Evolutionary conservation across 2,888 invertebrate species (phyloP).

Genomic region (Adelognathus sp.): DNA sequence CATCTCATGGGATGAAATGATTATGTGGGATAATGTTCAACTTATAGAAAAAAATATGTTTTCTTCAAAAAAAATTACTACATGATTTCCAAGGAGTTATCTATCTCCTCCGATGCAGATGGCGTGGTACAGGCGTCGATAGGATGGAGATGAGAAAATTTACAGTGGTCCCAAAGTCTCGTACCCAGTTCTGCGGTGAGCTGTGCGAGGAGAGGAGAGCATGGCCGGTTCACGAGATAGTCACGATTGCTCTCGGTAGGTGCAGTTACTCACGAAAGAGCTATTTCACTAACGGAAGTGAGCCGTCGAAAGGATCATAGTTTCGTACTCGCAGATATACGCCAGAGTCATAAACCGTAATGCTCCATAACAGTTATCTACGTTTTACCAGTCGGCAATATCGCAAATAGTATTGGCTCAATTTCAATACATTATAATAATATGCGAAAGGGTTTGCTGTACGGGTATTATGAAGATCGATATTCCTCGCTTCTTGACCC

Average conservation of each 20-base stretch:
- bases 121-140: constrained; percentile 7
- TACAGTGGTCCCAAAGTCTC: constrained; percentile 12
- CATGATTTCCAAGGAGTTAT: no score
- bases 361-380: constrained; percentile 39
- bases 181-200: not conserved
- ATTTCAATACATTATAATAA: constrained; percentile 47
- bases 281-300: constrained; percentile 60
- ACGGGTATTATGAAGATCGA: constrained; percentile 24
- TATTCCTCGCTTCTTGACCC: constrained; percentile 34
- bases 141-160: not conserved
- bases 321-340: constrained; percentile 12
- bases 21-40: no score
- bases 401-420: constrained; percentile 36
- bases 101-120: constrained; percentile 33
- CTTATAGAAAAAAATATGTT: no score
- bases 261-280: constrained; percentile 55
- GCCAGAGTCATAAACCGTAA: constrained; percentile 15
- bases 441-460: constrained; percentile 7
- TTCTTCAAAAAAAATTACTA: no score
- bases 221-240: constrained; percentile 26
- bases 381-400: constrained; percentile 44
- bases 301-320: constrained; percentile 20
- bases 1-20: no score
- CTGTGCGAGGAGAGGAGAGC: not conserved
- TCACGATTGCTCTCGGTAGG: constrained; percentile 53